Percentiles rank a stretch among this genome's conserved stretches.
These are phyloP conservation scores for Ploceus nigricollis DNA, from an alignment of 2,113 vertebrate genomes.

Conservation along the genomic window DNA sequence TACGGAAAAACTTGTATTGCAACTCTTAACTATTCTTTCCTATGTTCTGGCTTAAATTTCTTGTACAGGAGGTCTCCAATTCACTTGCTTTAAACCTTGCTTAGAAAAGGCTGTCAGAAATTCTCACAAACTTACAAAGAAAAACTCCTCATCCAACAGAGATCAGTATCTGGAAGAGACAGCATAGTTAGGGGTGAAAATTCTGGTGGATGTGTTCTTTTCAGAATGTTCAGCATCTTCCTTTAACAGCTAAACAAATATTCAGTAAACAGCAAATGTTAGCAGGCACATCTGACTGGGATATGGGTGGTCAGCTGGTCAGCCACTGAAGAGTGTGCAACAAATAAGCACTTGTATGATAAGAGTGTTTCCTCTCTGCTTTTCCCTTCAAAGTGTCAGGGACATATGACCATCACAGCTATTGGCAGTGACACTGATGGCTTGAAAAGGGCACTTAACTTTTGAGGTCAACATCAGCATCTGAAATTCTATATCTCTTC, in stretches of 20 bases:
- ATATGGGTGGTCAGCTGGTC: neutral
- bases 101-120: neutral
- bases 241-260: neutral
- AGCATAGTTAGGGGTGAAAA: neutral
- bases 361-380: neutral
- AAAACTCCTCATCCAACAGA: neutral
- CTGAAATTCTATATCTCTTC: neutral
- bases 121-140: neutral
- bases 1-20: neutral
- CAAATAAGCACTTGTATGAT: neutral
- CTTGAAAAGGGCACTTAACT: neutral
- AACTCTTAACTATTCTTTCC: neutral
- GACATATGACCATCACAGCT: neutral
- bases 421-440: neutral
- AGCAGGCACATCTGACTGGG: neutral
- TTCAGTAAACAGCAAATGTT: neutral
- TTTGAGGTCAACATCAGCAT: neutral
- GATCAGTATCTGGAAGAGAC: neutral
- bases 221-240: neutral
- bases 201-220: neutral
- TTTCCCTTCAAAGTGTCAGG: neutral
- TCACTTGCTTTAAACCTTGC: neutral
- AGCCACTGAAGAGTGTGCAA: neutral
- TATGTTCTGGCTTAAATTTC: neutral
- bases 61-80: neutral